Evolutionary conservation across 1,140 invertebrate genomes (phyloP).

Genomic region (Stenopsyche tienmushanensis): DNA sequence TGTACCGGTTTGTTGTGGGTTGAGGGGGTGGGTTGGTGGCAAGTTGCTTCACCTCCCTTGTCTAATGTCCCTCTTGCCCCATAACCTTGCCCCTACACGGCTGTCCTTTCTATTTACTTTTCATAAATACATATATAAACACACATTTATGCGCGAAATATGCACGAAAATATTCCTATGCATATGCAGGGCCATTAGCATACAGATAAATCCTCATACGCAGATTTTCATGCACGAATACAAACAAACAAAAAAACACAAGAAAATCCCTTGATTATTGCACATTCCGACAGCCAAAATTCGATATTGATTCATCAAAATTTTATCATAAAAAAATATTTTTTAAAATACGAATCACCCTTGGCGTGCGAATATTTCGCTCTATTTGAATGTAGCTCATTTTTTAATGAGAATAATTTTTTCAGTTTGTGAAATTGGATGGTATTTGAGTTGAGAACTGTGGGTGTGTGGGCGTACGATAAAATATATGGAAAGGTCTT

Average conservation of each 20-base stretch:
- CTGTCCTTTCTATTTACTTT: conserved; percentile 41
- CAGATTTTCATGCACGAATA: no score
- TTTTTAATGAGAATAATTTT: not conserved
- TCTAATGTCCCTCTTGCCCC: conserved; percentile 37
- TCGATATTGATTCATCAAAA: conserved; percentile 2
- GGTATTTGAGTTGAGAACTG: not conserved
- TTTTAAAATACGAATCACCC: no score
- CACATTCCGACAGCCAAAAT: no score
- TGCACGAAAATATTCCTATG: conserved; percentile 19
- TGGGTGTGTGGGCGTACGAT: not conserved
- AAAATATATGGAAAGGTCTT: conserved; percentile 25
- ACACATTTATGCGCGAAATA: conserved; percentile 30
- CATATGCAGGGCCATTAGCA: conserved; percentile 5
- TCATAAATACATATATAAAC: conserved; percentile 40
- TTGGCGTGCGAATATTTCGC: not conserved
- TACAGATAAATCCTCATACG: conserved; percentile 6
- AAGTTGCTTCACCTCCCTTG: conserved; percentile 5
- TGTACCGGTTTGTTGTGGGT: not conserved
- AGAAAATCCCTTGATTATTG: no score
- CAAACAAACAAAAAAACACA: no score
- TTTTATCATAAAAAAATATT: not conserved
- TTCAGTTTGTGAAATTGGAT: not conserved
- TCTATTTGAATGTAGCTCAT: not conserved
- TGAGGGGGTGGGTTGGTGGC: conserved; percentile 4
- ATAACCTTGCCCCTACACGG: conserved; percentile 30